These are phyloP conservation scores for Paramuricea clavata DNA, from an alignment of 92 coral and sea anemone species.

Conservation along the genomic window DNA sequence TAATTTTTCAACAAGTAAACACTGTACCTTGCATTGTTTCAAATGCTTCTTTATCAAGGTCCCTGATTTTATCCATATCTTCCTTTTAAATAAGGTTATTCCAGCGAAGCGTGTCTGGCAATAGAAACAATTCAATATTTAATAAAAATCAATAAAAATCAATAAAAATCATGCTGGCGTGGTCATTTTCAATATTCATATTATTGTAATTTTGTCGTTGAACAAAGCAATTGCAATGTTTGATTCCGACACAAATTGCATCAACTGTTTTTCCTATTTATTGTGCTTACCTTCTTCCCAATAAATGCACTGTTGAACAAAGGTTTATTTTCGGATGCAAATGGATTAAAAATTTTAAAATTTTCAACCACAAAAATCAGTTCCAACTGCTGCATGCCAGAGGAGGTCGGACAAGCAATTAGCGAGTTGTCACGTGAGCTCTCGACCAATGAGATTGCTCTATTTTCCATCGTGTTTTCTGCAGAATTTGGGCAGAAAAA, in stretches of 20 bases:
- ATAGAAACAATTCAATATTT: neutral
- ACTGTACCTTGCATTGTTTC: neutral
- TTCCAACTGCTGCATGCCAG: too few species aligned
- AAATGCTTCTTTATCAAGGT: neutral
- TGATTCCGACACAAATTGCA: neutral
- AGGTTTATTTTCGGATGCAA: constrained; percentile 21
- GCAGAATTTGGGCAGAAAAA: too few species aligned
- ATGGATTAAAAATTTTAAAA: constrained; percentile 6
- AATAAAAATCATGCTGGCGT: neutral
- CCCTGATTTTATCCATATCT: constrained; percentile 17
- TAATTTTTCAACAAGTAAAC: too few species aligned
- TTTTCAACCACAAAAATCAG: neutral
- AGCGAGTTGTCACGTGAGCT: too few species aligned
- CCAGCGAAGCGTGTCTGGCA: neutral
- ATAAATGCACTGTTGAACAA: neutral
- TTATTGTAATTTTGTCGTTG: neutral
- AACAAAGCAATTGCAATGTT: neutral
- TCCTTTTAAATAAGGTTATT: neutral
- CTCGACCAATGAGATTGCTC: too few species aligned
- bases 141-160: too few species aligned
- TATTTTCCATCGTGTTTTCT: too few species aligned
- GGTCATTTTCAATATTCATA: neutral
- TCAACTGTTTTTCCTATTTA: constrained; percentile 6
- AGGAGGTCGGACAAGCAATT: too few species aligned
- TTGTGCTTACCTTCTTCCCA: constrained; percentile 5